Base-by-base conservation (phyloP, 35 echinoderm and acorn worm genomes). In the Heliocidaris tuberculata region DNA sequence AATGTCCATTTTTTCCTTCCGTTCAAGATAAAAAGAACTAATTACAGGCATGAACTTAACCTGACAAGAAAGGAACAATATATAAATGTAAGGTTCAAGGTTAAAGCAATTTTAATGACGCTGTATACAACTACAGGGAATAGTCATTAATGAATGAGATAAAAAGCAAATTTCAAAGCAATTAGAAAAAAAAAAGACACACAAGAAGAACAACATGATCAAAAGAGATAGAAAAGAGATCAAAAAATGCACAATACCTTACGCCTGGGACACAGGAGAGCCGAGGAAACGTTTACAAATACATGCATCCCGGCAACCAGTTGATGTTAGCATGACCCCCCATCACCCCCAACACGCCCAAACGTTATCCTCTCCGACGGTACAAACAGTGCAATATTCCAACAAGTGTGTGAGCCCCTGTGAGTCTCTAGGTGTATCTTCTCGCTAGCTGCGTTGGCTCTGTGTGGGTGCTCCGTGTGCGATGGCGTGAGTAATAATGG, bases 261-360 rank as follows among this genome's bases (percentile, higher is more conserved):
- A 48, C 95, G 93, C 71, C 96, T 97, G 27, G 86, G 94, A 48
- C 94, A 94, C 31, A 96, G 94, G 47, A 97, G 91, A 32, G 96
- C 94, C 29, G 97, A 96, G 19, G 97, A 97, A 27, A 97, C 97
- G 93, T 97, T 97, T 5, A 96, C 97, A 78, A 96, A 97, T 48
- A 97, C 97, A 90, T 96, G 95, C 97, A 97, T 97, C 85, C 85
- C 94, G 61, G 88, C 94, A 48, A 49, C 94, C 16, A 27, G 71
- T 47, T 42, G 87, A n/a, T 32, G 31, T 0, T 13, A 0, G 11
- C 21, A 31, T 11, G 5, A 47, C 31, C 31, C 29, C 31, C 87
- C 31, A 89, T 48, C 65, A 78, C 27, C 65, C 35, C 65, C 2
- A 21, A 78, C 17, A 78, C 65, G 27, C 27, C 65, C 65, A 78